Conservation (phyloP, 1,140 invertebrate genomes). For the Andrena cerasifolii region DNA sequence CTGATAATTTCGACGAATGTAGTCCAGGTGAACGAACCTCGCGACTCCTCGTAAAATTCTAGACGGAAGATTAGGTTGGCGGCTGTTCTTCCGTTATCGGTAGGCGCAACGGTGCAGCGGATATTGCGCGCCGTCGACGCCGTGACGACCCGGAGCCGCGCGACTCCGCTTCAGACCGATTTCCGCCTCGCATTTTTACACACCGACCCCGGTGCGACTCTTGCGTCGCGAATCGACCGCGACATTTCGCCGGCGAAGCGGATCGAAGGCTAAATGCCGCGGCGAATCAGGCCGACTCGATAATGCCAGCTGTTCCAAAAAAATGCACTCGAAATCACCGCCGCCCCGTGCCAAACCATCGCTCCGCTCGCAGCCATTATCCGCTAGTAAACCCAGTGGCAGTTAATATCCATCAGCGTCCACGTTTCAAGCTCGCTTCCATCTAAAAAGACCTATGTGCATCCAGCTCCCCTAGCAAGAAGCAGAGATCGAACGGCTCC, state of each 20-base stretch:
- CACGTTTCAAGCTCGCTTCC: no score
- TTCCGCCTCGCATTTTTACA: constrained; percentile 38
- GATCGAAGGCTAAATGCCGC: constrained; percentile 47
- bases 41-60: constrained; percentile 48
- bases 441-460: no score
- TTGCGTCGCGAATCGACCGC: constrained; percentile 26
- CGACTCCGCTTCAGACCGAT: not conserved
- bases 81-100: constrained; percentile 52
- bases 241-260: constrained; percentile 30
- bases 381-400: no score
- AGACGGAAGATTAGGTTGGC: constrained; percentile 47
- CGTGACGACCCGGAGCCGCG: constrained; percentile 4
- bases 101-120: constrained; percentile 21
- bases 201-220: not conserved
- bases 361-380: no score
- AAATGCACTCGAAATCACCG: not conserved
- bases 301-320: not conserved
- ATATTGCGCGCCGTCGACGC: constrained; percentile 19
- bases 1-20: not conserved
- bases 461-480: no score
- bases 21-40: constrained; percentile 47
- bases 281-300: constrained; percentile 32
- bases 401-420: no score
- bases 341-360: no score
- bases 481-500: not conserved